phyloP scores from a whole-genome alignment of 2,888 invertebrate species.

The Harpalus rubripes region DNA sequence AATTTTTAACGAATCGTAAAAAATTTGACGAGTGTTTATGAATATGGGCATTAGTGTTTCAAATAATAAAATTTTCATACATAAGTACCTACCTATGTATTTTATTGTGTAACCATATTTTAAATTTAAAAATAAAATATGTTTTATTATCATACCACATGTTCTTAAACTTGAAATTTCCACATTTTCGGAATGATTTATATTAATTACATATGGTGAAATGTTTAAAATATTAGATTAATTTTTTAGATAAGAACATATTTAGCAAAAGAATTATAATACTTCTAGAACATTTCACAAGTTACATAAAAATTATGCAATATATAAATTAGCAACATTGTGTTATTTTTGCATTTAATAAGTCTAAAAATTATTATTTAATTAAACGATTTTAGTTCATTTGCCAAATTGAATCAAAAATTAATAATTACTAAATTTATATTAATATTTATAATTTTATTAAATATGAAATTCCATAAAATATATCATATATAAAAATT shows the following conservation, averaged over 20 bases:
- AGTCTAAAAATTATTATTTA: no score
- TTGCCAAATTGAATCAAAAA: no score
- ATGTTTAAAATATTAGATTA: slow-evolving; percentile 10
- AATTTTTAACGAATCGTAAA: no score
- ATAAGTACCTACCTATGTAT: no score
- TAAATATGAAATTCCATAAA: no score
- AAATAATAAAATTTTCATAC: no score
- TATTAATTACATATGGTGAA: slow-evolving; percentile 16
- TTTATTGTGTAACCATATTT: not conserved
- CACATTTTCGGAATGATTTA: slow-evolving; percentile 1
- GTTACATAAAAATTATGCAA: slow-evolving; percentile 13
- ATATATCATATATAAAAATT: no score
- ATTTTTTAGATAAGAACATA: slow-evolving; percentile 12
- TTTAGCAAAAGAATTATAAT: slow-evolving; percentile 6
- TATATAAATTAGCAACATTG: not conserved
- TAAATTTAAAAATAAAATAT: not conserved
- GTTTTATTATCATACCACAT: not conserved
- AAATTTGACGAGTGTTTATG: no score
- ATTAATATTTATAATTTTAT: no score
- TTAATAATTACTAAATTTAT: no score
- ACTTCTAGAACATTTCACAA: slow-evolving; percentile 29
- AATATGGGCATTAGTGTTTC: no score
- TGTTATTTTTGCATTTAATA: not conserved
- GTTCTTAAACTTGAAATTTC: not conserved
- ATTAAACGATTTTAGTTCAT: no score